These are phyloP conservation scores for Lepidothrix coronata DNA, from an alignment of 2,113 vertebrate genomes.

Conservation along the genomic window DNA sequence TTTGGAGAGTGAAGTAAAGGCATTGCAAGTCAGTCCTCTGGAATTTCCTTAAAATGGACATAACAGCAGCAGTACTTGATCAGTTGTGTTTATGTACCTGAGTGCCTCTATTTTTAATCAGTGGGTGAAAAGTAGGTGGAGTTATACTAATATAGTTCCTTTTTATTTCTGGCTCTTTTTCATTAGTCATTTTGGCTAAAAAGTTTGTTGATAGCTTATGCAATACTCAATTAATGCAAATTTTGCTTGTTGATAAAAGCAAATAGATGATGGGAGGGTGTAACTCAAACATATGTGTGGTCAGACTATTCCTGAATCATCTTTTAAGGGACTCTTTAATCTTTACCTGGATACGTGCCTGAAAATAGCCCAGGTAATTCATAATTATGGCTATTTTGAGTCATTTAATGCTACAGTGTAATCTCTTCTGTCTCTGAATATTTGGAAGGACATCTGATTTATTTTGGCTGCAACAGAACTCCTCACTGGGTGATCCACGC, in stretches of 20 bases:
- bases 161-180: background rate
- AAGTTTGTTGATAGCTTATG: background rate
- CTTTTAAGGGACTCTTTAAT: background rate
- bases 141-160: background rate
- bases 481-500: background rate
- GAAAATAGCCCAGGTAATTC: background rate
- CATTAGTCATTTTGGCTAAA: background rate
- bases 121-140: background rate
- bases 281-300: background rate
- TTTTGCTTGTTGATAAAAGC: background rate
- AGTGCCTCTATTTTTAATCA: background rate
- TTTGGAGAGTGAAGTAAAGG: background rate
- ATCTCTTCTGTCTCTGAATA: background rate
- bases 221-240: background rate
- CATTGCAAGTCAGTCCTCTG: slow-evolving; percentile 5
- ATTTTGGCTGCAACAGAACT: slow-evolving; percentile 26
- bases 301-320: background rate
- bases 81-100: background rate
- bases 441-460: slow-evolving; percentile 23
- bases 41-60: slow-evolving; percentile 51
- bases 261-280: background rate
- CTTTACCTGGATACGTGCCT: background rate
- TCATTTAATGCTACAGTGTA: background rate
- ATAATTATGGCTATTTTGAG: background rate
- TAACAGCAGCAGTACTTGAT: background rate